Evolutionary conservation across 2,113 vertebrate genomes (phyloP).

Genomic region (Fregata magnificens): DNA sequence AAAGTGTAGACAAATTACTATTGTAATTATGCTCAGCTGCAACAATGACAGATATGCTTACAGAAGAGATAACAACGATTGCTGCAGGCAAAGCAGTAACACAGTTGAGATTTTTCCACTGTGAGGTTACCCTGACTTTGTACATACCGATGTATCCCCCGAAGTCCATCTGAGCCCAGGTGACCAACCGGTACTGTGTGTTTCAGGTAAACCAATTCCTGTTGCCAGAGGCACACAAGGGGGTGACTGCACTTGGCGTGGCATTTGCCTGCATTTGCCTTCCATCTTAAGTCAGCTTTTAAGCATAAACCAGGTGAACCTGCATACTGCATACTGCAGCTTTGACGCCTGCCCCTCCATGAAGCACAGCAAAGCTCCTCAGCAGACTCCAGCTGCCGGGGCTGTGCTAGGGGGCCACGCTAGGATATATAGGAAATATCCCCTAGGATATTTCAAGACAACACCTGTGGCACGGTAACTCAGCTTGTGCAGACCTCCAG

Average conservation of each 20-base stretch:
- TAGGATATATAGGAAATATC: too few relatives aligned
- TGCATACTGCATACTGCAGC: rapidly evolving
- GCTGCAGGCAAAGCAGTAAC: neutral
- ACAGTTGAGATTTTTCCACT: neutral
- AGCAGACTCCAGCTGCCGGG: neutral
- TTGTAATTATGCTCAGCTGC: neutral
- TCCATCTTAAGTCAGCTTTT: neutral
- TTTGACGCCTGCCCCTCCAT: neutral
- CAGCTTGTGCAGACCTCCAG: neutral
- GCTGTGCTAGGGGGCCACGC: too few relatives aligned
- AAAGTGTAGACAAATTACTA: neutral
- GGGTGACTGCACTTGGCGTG: neutral
- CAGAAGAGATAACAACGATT: neutral
- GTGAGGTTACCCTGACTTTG: neutral
- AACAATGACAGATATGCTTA: neutral
- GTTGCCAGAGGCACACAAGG: neutral
- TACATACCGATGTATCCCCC: rapidly evolving
- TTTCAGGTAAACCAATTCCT: neutral
- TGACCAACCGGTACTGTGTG: neutral
- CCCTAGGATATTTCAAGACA: neutral
- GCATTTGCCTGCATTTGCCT: neutral
- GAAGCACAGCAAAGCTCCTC: neutral
- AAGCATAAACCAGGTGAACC: neutral
- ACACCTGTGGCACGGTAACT: neutral
- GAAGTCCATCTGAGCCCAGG: neutral